phyloP scores from a whole-genome alignment of 2,888 invertebrate genomes.

The Lasioglossum lativentre region DNA sequence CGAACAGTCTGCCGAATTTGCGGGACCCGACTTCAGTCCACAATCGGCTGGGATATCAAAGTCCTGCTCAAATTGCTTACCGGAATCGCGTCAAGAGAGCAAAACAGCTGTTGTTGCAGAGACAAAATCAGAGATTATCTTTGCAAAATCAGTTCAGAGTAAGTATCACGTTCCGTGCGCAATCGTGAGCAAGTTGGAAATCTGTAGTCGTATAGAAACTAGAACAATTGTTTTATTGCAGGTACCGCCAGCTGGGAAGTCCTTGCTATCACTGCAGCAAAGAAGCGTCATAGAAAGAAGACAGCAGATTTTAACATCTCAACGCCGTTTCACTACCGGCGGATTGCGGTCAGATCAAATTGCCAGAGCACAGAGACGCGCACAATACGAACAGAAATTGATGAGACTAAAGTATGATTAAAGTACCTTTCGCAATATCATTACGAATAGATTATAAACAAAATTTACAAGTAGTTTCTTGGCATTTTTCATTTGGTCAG shows the following conservation, averaged over 20 bases:
- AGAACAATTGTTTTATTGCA: conserved; percentile 46
- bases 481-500: neutral
- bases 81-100: conserved; percentile 82
- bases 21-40: conserved; percentile 82
- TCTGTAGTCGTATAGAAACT: neutral
- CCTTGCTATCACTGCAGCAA: conserved; percentile 75
- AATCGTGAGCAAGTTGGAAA: too few relatives aligned
- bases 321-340: conserved; percentile 77
- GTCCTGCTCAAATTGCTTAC: conserved; percentile 82
- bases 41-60: conserved; percentile 82
- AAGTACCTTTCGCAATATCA: conserved; percentile 23
- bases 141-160: conserved; percentile 79
- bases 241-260: conserved; percentile 74
- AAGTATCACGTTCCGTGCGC: conserved; percentile 46
- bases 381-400: conserved; percentile 82
- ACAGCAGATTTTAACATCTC: conserved; percentile 78
- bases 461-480: conserved; percentile 1
- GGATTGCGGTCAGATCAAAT: conserved; percentile 82
- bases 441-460: neutral
- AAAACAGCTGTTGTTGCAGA: conserved; percentile 80
- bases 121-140: conserved; percentile 78
- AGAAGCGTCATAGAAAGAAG: conserved; percentile 75
- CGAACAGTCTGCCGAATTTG: conserved; percentile 81
- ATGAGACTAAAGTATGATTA: conserved; percentile 81
- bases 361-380: conserved; percentile 80